Evolutionary conservation across 2,113 vertebrate genomes (phyloP).

Genomic region (Podilymbus podiceps): DNA sequence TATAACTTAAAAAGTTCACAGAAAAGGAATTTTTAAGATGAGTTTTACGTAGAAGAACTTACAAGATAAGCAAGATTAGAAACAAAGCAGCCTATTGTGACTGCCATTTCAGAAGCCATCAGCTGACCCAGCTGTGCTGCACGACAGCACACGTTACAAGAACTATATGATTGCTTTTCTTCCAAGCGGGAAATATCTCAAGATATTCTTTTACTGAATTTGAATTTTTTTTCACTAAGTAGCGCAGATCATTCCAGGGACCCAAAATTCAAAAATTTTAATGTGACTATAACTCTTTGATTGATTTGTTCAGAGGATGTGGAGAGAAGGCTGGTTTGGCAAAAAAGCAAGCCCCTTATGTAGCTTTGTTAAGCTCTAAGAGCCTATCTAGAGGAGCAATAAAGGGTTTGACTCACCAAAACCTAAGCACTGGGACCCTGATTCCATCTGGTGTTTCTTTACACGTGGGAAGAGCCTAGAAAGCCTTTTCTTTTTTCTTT

Average conservation of each 20-base stretch:
- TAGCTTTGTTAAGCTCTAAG: background rate
- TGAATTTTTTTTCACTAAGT: background rate
- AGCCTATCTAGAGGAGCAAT: rapidly evolving
- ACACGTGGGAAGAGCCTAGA: background rate
- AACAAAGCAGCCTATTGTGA: background rate
- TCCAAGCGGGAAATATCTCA: background rate
- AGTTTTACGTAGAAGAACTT: background rate
- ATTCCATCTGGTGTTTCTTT: background rate
- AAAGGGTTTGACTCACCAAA: background rate
- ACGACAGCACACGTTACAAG: background rate
- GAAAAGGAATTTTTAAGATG: background rate
- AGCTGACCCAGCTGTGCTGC: background rate
- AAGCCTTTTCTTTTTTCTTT: too few relatives aligned
- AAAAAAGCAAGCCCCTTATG: background rate
- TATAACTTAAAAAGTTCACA: background rate
- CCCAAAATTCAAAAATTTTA: background rate
- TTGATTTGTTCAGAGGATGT: background rate
- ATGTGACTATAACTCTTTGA: background rate
- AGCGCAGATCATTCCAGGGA: background rate
- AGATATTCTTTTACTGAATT: background rate
- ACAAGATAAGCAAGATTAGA: background rate
- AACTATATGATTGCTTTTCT: rapidly evolving
- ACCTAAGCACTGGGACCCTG: background rate
- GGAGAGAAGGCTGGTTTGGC: background rate
- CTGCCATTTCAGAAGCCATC: background rate